phyloP scores from a whole-genome alignment of 2,113 vertebrate species.

The Mandrillus leucophaeus region DNA sequence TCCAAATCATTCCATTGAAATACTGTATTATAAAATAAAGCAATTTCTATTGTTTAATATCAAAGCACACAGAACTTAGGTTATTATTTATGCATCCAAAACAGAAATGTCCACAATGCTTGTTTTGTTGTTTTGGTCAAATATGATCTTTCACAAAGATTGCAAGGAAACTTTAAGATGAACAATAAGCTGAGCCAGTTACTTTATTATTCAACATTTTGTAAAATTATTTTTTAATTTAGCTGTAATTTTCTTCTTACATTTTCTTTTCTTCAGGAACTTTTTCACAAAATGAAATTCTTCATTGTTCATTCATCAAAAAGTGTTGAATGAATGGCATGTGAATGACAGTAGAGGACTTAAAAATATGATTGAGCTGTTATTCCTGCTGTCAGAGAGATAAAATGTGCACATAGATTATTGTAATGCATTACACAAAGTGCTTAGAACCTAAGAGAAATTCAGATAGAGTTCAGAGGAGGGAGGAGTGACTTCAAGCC shows the following conservation, averaged over 20 bases:
- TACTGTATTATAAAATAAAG: background rate
- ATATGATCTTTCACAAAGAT: constrained; percentile 2
- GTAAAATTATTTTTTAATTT: constrained; percentile 25
- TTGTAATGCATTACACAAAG: background rate
- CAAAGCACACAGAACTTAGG: background rate
- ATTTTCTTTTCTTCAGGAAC: constrained; percentile 54
- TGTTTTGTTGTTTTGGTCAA: constrained; percentile 24
- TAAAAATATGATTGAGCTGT: constrained; percentile 56
- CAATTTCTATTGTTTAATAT: background rate
- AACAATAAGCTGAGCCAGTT: background rate
- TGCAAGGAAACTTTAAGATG: background rate
- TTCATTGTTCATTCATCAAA: constrained; percentile 71
- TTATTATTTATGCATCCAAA: background rate
- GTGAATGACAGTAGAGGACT: constrained; percentile 57
- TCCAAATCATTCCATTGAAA: background rate
- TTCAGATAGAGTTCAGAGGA: background rate
- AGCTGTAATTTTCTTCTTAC: constrained; percentile 25
- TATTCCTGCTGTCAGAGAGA: constrained; percentile 41
- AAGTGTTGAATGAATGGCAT: constrained; percentile 69
- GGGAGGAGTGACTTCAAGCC: background rate
- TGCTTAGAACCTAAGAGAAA: background rate
- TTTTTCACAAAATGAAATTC: constrained; percentile 55
- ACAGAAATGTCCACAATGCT: background rate
- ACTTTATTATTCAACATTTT: background rate
- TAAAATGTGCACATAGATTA: constrained; percentile 50